A percentile compares a stretch with the other conserved stretches of the same genome.
phyloP scores from a whole-genome alignment of 2,888 invertebrate genomes.

The Marasmarcha lunaedactyla region DNA sequence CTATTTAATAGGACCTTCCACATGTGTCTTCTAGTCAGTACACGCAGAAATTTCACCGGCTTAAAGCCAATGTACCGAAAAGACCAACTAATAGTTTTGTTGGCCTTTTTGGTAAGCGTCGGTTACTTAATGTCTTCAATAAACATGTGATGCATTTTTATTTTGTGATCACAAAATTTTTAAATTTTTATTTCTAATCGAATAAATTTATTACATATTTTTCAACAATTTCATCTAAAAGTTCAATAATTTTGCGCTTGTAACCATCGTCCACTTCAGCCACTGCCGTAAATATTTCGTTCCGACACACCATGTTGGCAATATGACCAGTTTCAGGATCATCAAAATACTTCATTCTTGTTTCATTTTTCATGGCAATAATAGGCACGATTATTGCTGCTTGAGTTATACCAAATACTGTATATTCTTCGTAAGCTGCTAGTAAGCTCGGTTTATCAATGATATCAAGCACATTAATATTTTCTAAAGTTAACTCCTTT shows the following conservation, averaged over 20 bases:
- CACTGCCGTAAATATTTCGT: conserved; percentile 35
- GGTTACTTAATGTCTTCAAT: too few relatives aligned
- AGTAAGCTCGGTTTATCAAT: conserved; percentile 24
- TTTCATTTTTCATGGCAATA: conserved; percentile 27
- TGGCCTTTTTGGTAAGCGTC: too few relatives aligned
- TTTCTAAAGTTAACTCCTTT: conserved; percentile 39
- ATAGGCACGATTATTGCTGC: conserved; percentile 46
- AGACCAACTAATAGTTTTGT: too few relatives aligned
- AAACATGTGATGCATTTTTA: too few relatives aligned
- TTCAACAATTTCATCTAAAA: conserved; percentile 69
- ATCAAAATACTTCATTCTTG: conserved; percentile 30
- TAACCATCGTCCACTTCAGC: conserved; percentile 33
- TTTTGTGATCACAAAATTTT: too few relatives aligned
- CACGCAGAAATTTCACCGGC: too few relatives aligned
- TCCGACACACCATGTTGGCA: conserved; percentile 35
- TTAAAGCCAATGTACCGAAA: too few relatives aligned
- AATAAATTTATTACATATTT: conserved; percentile 30
- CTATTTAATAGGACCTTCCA: too few relatives aligned
- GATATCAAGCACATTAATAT: conserved; percentile 26
- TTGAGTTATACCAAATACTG: conserved; percentile 44
- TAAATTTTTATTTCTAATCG: too few relatives aligned
- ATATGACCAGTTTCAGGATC: conserved; percentile 25
- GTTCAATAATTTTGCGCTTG: conserved; percentile 53
- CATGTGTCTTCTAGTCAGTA: too few relatives aligned
- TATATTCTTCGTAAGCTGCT: conserved; percentile 34